Conservation (phyloP, 2,113 vertebrate species). For the Ceyx melanurus region DNA sequence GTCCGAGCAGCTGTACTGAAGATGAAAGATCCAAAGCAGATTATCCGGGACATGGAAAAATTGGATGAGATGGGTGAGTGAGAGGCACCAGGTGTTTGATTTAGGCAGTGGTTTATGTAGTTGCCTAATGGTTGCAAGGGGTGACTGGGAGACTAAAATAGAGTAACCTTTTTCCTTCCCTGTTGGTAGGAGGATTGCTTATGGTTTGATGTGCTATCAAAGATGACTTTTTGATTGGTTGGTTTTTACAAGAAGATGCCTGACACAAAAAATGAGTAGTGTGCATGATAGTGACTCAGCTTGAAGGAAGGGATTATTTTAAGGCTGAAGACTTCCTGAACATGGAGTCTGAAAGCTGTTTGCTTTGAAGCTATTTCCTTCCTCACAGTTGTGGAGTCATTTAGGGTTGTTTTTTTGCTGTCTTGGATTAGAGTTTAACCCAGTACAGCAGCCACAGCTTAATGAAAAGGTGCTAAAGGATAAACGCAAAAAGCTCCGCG, state of each 20-base stretch:
- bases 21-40: slow-evolving; percentile 99
- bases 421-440: slow-evolving; percentile 88
- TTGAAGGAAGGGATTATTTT: neutral
- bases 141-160: neutral
- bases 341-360: neutral
- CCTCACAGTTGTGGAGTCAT: neutral
- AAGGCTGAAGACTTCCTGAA: neutral
- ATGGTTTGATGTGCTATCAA: neutral
- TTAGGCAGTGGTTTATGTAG: neutral
- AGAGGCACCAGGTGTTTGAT: neutral
- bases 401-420: neutral
- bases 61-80: slow-evolving; percentile 96
- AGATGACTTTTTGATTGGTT: neutral
- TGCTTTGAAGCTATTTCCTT: neutral
- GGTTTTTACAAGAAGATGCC: neutral
- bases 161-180: neutral
- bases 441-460: slow-evolving; percentile 92
- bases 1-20: slow-evolving; percentile 96
- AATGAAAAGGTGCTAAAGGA: slow-evolving; percentile 98
- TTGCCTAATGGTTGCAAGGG: neutral
- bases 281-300: neutral
- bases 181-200: neutral
- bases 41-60: slow-evolving; percentile 98
- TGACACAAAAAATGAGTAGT: neutral
- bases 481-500: slow-evolving; percentile 95